Conservation (phyloP, 92 coral and sea anemone species). For the Actinernus sp. region DNA sequence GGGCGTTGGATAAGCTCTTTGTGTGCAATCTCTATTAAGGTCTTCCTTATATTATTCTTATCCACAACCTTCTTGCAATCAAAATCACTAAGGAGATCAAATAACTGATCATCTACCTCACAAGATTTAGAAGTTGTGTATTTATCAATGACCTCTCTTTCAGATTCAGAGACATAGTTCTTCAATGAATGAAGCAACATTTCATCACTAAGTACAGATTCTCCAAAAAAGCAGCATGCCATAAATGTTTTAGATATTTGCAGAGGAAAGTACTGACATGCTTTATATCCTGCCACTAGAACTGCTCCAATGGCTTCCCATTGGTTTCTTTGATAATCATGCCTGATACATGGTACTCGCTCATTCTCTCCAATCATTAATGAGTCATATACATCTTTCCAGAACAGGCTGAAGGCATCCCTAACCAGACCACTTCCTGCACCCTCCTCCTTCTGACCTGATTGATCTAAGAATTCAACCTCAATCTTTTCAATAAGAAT, state of each 20-base stretch:
- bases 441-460: too few relatives aligned
- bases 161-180: slow-evolving; percentile 40
- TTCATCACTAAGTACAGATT: slow-evolving; percentile 1
- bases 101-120: slow-evolving; percentile 13
- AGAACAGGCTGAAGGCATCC: too few relatives aligned
- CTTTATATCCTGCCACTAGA: slow-evolving; percentile 17
- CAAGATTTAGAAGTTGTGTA: slow-evolving; percentile 11
- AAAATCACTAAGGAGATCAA: slow-evolving; percentile 35
- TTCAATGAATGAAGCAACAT: slow-evolving; percentile 16
- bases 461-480: too few relatives aligned
- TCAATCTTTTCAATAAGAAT: slow-evolving; percentile 12
- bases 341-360: slow-evolving; percentile 24
- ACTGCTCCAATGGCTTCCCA: slow-evolving; percentile 43
- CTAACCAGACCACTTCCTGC: too few relatives aligned
- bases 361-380: slow-evolving; percentile 26
- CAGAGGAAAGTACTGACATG: slow-evolving; percentile 30
- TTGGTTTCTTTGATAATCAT: too few relatives aligned
- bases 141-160: slow-evolving; percentile 32
- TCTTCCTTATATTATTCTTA: slow-evolving; percentile 4
- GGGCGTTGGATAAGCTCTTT: slow-evolving; percentile 47
- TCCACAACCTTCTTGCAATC: slow-evolving; percentile 23
- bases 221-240: slow-evolving; percentile 31
- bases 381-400: slow-evolving; percentile 22
- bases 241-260: slow-evolving; percentile 24
- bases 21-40: slow-evolving; percentile 23